These are phyloP conservation scores for Spermophilus dauricus DNA, from an alignment of 2,113 vertebrate genomes.

Conservation along the genomic window DNA sequence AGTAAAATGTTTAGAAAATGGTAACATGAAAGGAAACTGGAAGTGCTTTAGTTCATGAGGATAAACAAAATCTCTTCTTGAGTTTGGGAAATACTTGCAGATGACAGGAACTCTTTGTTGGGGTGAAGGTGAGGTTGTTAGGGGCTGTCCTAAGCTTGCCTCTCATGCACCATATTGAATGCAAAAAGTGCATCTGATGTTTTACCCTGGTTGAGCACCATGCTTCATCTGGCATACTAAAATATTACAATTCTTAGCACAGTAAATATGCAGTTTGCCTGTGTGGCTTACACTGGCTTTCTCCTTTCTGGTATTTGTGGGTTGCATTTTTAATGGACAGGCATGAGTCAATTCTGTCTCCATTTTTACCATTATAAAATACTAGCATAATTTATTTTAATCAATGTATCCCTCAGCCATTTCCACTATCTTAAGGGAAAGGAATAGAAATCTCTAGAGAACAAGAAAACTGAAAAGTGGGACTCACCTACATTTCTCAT, in stretches of 20 bases:
- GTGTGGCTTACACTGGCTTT: not conserved
- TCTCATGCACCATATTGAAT: not conserved
- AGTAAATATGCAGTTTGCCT: not conserved
- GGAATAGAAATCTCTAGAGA: constrained; percentile 79
- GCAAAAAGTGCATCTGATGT: not conserved
- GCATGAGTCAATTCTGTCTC: constrained; percentile 72
- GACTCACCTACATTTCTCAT: constrained; percentile 86
- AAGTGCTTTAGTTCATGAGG: not conserved
- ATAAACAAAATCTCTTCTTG: not conserved
- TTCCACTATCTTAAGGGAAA: constrained; percentile 81
- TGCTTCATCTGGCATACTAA: not conserved
- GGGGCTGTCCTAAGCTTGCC: no score
- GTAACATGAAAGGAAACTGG: not conserved
- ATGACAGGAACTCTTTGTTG: not conserved
- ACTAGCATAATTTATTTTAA: constrained; percentile 82
- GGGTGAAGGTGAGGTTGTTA: not conserved
- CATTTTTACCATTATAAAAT: constrained; percentile 76
- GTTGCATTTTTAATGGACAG: constrained; percentile 56
- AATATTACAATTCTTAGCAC: constrained; percentile 8
- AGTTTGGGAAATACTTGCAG: constrained; percentile 73
- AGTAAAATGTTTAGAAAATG: not conserved
- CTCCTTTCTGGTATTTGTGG: constrained; percentile 41
- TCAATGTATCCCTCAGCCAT: constrained; percentile 85
- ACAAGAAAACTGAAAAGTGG: constrained; percentile 78
- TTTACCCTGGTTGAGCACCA: constrained; percentile 15